phyloP scores from a whole-genome alignment of 2,797 vertebrate genomes.

The Sitta carolinensis region DNA sequence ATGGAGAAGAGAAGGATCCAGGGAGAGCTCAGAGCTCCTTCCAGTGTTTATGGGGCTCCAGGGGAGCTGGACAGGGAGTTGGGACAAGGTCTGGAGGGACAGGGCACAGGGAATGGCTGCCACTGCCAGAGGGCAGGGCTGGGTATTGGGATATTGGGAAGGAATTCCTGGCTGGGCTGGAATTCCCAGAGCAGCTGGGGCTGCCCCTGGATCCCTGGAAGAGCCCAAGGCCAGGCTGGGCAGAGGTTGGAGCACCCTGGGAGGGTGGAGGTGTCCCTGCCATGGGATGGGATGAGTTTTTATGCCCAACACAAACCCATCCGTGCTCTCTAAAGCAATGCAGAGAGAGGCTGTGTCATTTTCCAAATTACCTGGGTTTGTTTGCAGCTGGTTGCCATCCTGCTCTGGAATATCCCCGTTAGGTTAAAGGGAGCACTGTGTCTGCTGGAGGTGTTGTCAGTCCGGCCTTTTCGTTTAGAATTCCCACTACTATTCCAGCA shows the following conservation, averaged over 20 bases:
- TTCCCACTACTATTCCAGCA: background rate
- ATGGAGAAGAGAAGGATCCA: background rate
- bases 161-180: background rate
- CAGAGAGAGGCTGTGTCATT: background rate
- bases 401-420: background rate
- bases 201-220: background rate
- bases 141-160: background rate
- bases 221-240: background rate
- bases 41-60: rapidly evolving
- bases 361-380: background rate
- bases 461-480: constrained; percentile 18
- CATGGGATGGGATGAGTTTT: rapidly evolving
- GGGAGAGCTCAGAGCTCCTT: rapidly evolving
- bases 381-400: constrained; percentile 11
- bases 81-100: background rate
- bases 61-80: background rate
- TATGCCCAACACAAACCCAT: rapidly evolving
- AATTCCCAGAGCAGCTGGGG: background rate
- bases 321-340: background rate
- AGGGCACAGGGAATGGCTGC: background rate
- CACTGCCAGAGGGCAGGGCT: background rate
- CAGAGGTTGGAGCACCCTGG: rapidly evolving
- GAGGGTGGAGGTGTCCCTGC: rapidly evolving
- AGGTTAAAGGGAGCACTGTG: background rate
- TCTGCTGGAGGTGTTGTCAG: constrained; percentile 15